Percentiles rank a stretch among this genome's conserved stretches.
Evolutionary conservation across 2,113 vertebrate genomes (phyloP).

Genomic region (Nerophis lumbriciformis): DNA sequence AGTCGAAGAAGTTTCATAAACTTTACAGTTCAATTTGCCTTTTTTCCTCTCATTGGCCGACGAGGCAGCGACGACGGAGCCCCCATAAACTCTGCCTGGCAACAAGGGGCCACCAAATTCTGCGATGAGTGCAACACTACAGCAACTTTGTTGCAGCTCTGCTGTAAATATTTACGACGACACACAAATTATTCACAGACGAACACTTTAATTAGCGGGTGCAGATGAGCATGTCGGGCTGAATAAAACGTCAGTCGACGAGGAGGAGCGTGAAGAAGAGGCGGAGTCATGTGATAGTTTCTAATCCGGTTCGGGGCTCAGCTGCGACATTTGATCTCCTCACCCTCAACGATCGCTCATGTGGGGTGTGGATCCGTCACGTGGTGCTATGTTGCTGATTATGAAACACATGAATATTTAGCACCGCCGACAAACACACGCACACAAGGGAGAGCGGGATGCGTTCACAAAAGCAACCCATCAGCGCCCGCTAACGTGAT

Average conservation of each 20-base stretch:
- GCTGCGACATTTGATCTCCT: conserved; percentile 37
- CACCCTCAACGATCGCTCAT: conserved; percentile 34
- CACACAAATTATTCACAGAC: too few relatives aligned
- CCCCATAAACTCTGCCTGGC: too few relatives aligned
- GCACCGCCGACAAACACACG: conserved; percentile 3
- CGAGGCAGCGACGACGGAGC: too few relatives aligned
- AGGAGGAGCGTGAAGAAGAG: background rate
- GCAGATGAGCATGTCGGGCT: conserved; percentile 48
- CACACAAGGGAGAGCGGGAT: conserved; percentile 11
- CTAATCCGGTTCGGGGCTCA: conserved; percentile 50
- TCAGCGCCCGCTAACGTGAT: conserved; percentile 16
- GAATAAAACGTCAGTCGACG: conserved; percentile 32
- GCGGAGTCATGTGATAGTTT: conserved; percentile 41
- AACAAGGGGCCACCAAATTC: too few relatives aligned
- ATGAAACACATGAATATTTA: conserved; percentile 50
- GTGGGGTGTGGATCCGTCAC: conserved; percentile 26
- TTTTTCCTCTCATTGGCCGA: too few relatives aligned
- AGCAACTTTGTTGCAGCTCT: too few relatives aligned
- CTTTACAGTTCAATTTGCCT: too few relatives aligned
- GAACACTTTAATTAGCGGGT: too few relatives aligned
- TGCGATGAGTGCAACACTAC: too few relatives aligned
- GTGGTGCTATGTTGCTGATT: conserved; percentile 22
- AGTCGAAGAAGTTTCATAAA: too few relatives aligned
- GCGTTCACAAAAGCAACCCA: conserved; percentile 8
- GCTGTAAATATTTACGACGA: too few relatives aligned